Evolutionary conservation across 2,888 invertebrate genomes (phyloP).

Genomic region (Stenchaetothrips biformis): DNA sequence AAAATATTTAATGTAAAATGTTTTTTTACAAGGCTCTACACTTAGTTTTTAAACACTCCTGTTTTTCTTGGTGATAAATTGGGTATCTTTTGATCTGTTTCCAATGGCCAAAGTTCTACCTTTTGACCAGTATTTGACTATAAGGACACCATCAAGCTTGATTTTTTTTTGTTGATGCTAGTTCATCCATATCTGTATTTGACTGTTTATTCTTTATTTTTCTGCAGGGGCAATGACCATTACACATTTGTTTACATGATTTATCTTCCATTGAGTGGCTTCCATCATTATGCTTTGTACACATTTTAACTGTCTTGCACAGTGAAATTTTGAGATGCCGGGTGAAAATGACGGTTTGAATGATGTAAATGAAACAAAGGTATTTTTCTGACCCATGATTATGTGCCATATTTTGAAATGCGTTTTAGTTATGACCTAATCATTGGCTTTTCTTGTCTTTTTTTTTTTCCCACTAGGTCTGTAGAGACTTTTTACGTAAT

Average conservation of each 20-base stretch:
- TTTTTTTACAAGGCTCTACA: too few species aligned
- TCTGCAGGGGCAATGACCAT: too few species aligned
- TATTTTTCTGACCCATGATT: not conserved
- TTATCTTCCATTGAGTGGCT: too few species aligned
- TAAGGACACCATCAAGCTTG: too few species aligned
- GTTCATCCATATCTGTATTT: constrained; percentile 40
- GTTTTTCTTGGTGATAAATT: too few species aligned
- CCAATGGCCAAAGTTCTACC: too few species aligned
- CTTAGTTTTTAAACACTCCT: too few species aligned
- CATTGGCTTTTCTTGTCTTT: not conserved
- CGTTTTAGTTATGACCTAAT: not conserved
- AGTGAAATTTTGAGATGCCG: constrained; percentile 15
- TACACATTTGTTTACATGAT: too few species aligned
- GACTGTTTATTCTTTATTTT: constrained; percentile 4
- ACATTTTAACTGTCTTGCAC: constrained; percentile 13
- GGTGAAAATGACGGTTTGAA: not conserved
- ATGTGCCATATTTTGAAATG: not conserved
- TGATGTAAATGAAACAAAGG: not conserved
- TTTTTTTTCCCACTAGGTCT: constrained; percentile 44
- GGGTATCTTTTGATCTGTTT: too few species aligned
- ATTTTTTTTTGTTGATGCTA: constrained; percentile 35
- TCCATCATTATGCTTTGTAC: too few species aligned
- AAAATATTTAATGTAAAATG: too few species aligned
- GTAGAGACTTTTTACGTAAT: constrained; percentile 56
- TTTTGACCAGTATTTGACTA: too few species aligned